phyloP scores from a whole-genome alignment of 2,113 vertebrate species.

The Stictonetta naevosa region DNA sequence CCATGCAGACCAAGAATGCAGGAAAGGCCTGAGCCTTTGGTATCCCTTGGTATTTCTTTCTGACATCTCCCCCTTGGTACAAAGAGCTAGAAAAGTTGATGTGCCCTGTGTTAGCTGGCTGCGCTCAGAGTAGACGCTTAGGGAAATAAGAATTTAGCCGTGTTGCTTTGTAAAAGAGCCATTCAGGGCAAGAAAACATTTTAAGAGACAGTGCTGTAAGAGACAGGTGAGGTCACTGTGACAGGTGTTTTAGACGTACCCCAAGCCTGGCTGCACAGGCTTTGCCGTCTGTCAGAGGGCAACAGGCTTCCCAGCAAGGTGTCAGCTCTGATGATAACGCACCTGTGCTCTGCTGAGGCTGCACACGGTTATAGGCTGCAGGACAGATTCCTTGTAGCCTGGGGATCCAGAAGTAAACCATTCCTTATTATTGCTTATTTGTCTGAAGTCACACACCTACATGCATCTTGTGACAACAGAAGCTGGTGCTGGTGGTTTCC shows the following conservation, averaged over 20 bases:
- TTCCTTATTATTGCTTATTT: constrained; percentile 53
- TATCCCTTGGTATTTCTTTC: background rate
- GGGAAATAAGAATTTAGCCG: background rate
- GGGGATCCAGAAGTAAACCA: background rate
- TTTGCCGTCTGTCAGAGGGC: background rate
- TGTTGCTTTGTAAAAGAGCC: background rate
- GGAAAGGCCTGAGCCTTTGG: background rate
- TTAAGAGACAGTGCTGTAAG: background rate
- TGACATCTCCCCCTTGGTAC: background rate
- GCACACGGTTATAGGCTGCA: background rate
- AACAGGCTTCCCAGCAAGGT: background rate
- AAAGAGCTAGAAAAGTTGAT: background rate
- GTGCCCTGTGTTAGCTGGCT: background rate
- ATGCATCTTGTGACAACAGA: constrained; percentile 27
- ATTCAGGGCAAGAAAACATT: background rate
- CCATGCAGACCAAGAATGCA: background rate
- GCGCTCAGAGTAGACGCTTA: background rate
- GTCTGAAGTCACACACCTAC: constrained; percentile 35
- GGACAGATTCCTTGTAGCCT: background rate
- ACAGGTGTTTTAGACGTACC: background rate
- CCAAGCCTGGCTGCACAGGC: background rate
- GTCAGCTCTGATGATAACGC: background rate
- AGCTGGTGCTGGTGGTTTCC: constrained; percentile 41
- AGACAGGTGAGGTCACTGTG: background rate
- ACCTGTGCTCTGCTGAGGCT: background rate